These are phyloP conservation scores for Gymnobelideus leadbeateri DNA, from an alignment of 2,113 vertebrate species.

Conservation along the genomic window DNA sequence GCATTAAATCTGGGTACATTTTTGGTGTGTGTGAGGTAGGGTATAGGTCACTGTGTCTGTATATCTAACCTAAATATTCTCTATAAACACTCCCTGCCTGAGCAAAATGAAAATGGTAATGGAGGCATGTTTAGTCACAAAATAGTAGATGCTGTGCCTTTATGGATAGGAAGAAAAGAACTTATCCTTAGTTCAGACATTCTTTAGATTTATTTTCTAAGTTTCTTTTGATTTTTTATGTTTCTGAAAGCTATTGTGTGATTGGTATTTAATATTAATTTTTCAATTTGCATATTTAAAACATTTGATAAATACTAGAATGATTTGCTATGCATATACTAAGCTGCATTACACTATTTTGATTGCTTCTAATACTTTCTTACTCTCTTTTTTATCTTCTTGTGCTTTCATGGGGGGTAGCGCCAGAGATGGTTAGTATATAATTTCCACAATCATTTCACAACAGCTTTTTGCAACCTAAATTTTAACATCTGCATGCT, in stretches of 20 bases:
- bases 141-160: background rate
- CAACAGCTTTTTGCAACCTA: slow-evolving; percentile 60
- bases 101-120: background rate
- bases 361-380: slow-evolving; percentile 68
- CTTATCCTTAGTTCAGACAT: background rate
- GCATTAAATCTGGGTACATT: background rate
- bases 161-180: background rate
- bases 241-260: background rate
- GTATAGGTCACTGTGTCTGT: background rate
- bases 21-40: background rate
- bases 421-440: slow-evolving; percentile 99
- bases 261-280: background rate
- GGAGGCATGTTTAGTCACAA: background rate
- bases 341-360: slow-evolving; percentile 22
- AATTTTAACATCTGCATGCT: slow-evolving; percentile 60
- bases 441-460: slow-evolving; percentile 80
- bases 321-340: slow-evolving; percentile 24
- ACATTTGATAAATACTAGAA: background rate
- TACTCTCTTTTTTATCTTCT: slow-evolving; percentile 83
- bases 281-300: slow-evolving; percentile 24
- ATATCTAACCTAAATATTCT: background rate
- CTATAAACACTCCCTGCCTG: background rate
- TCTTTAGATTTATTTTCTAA: slow-evolving; percentile 20
- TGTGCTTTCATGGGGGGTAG: slow-evolving; percentile 87
- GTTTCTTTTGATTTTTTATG: slow-evolving; percentile 14